Evolutionary conservation across 2,113 vertebrate genomes (phyloP), one percentile per base, ranked within the genome.

Genomic region (Argyrosomus japonicus): DNA sequence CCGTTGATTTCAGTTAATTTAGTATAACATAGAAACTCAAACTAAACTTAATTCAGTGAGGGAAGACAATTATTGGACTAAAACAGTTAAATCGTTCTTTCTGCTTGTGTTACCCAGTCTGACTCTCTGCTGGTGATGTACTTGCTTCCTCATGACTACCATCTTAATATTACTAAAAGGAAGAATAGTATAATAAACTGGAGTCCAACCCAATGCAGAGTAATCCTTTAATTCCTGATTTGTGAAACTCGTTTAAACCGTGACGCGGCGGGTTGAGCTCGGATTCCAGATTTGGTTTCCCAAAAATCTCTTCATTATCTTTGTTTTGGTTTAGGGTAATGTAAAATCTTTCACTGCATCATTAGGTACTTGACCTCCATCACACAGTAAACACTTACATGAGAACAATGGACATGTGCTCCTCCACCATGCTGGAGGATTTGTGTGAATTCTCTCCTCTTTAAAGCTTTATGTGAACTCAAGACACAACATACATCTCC

Each of bases 391-490:
- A 61, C 72, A 73, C 77, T 79, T 82, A 54, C 70, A 68, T 72
- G 45, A 62, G 53, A 54, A 68, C n/a, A n/a, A n/a, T n/a, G n/a
- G n/a, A n/a, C 27, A 40, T 12, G 19, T 2, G 13, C 10, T 15
- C 43, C 36, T 43, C 15, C 58, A 57, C 36, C 25, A 40, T 23
- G 45, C 57, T 63, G 21, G 45, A 79, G 48, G 77, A 84, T 87
- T 68, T 72, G 47, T 50, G 48, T 50, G 60, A 65, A 57, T 64
- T 70, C 60, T 80, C 68, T 65, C 63, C 77, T 86, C 60, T 80
- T 40, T 71, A 78, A 83, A 75, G 18, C 70, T 82, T 79, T 68
- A 32, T 62, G n/a, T 51, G 54, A n/a, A n/a, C n/a, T n/a, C n/a
- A n/a, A n/a, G n/a, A n/a, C n/a, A n/a, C n/a, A n/a, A n/a, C 65